Evolutionary conservation across 64 coral and sea anemone genomes (phyloP), one percentile per base, ranked within the genome.

Genomic region (Acropora tenuis): DNA sequence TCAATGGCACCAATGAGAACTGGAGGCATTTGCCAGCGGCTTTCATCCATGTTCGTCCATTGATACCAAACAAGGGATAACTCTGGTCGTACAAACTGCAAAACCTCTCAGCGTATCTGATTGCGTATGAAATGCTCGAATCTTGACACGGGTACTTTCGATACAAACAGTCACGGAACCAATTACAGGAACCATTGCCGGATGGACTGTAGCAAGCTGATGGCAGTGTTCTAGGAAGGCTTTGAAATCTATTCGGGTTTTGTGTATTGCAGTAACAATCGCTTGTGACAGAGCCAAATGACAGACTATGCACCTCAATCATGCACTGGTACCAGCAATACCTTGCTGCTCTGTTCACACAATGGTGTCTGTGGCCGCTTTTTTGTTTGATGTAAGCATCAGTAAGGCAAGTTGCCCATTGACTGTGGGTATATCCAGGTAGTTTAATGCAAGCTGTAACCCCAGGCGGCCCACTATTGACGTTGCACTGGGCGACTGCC

Each of bases 291-390:
- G 55, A 7, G 11, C 95, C 95, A 69, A 0, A 43, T 15, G 83
- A 11, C 49, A 69, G 75, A 55, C 52, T 8, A 67, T 96, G 48
- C 5, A 83, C 88, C 43, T 93, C 91, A 15, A 91, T 0, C 95
- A 96, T 96, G 41, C 95, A 96, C 77, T 93, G 91, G 76, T 96
- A 96, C 50, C 66, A 89, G 47, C 94, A 96, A 69, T 90, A 86
- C 0, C n/a, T 81, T 5, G 87, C 66, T 12, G 0, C 12, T 1
- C 44, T 4, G 10, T 68, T 0, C 0, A 0, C 0, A 65, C 94
- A 96, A 0, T 1, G 7, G 49, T 96, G 94, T 16, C 19, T 88
- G n/a, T 86, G 80, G 55, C 41, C 17, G 10, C 90, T 93, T 74
- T 93, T 93, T 87, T 91, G 95, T 41, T 77, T 40, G 15, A 96